Base-by-base conservation (phyloP, 1,140 invertebrate genomes). In the Cyphomyrmex costatus region DNA sequence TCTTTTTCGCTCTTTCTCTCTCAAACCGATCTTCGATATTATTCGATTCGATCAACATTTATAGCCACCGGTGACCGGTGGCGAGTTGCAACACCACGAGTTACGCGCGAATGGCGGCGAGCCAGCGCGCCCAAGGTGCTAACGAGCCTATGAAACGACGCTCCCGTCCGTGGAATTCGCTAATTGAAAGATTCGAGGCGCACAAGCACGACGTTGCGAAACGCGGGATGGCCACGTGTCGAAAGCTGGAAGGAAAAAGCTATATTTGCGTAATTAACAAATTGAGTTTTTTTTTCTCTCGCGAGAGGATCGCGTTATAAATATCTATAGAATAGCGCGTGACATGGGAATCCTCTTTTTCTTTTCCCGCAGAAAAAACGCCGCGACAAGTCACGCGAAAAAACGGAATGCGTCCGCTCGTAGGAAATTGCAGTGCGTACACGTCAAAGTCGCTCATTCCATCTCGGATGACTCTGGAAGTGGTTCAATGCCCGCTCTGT, bases 161-260 rank as follows among this genome's bases (percentile, higher is more conserved):
- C 53, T 73, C 77, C 8, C 30, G 42, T 79, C 30, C 30, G 63
- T 83, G 79, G 79, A 83, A 83, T 73, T 83, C 14, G 68, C 53
- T 83, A 73, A 73, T 83, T 83, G 53, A 16, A 24, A 33, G 27
- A 42, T 33, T 60, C 16, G n/a, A 66, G 46, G 46, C 16, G 61
- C 24, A 14, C 30, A 60, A 71, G 24, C 36, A 14, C 24, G n/a
- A n/a, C 24, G 63, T 83, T 83, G 42, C 79, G 79, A 73, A 83
- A 83, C 53, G 21, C 33, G n/a, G 12, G 16, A 30, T 42, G 21
- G 8, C 33, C 21, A 24, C 1, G 21, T 42, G n/a, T 24, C 19
- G 78, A 30, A 70, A 80, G 49, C 19, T 58, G 36, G 36, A 33
- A 49, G 79, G 53, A 60, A 61, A n/a, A 60, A 60, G 79, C 24